Percentiles rank a stretch among this genome's conserved stretches.
These are phyloP conservation scores for Epirrhoe tristata DNA, from an alignment of 2,888 invertebrate genomes.

Conservation along the genomic window DNA sequence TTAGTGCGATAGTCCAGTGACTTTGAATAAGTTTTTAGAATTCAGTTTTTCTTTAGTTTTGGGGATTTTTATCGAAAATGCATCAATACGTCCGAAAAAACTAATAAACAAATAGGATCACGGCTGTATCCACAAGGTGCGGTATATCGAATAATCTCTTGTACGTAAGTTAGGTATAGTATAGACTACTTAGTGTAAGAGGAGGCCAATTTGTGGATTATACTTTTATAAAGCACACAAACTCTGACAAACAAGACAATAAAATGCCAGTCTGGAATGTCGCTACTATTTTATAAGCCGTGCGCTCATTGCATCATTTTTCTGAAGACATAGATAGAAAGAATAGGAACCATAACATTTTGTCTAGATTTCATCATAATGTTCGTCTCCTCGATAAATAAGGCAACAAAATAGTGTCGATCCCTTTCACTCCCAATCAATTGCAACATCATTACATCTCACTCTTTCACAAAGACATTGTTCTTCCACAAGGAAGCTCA, in stretches of 20 bases:
- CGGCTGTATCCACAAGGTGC: no score
- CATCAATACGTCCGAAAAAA: no score
- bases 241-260: conserved; percentile 10
- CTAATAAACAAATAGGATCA: no score
- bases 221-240: not conserved
- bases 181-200: no score
- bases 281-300: conserved; percentile 10
- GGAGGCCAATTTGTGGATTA: not conserved
- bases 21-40: not conserved
- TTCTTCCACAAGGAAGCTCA: no score
- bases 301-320: conserved; percentile 20
- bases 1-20: not conserved
- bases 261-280: conserved; percentile 5
- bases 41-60: not conserved
- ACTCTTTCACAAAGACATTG: no score
- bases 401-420: no score
- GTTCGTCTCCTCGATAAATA: no score
- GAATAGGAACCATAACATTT: conserved; percentile 8
- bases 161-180: no score
- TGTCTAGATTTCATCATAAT: conserved; percentile 8
- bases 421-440: no score
- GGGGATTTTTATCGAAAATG: not conserved
- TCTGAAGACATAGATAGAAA: conserved; percentile 5
- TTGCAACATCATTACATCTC: no score
- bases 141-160: no score